Evolutionary conservation across 2,113 vertebrate genomes (phyloP).

Genomic region (Rhineura floridana): DNA sequence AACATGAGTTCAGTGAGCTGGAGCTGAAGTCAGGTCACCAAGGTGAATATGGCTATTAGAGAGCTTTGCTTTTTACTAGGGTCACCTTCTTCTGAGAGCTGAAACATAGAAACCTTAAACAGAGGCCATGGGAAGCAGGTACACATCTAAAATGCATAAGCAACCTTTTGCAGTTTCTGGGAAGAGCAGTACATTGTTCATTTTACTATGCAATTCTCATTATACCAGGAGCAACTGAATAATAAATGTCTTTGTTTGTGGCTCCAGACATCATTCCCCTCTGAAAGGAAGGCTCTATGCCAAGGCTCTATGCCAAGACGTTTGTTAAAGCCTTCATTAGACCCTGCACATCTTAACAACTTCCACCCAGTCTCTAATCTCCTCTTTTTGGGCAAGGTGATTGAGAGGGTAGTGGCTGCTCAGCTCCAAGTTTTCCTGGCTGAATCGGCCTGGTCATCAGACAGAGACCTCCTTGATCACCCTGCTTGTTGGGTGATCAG

Average conservation of each 20-base stretch:
- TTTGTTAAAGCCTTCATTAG: too few relatives aligned
- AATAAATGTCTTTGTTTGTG: not conserved
- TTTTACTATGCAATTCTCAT: not conserved
- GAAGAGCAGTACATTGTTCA: rapidly evolving
- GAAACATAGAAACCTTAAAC: not conserved
- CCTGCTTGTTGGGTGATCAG: too few relatives aligned
- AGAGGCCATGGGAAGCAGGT: not conserved
- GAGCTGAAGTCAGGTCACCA: not conserved
- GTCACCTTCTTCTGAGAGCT: not conserved
- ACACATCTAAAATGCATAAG: not conserved
- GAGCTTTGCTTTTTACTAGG: not conserved
- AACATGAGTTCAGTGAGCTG: not conserved
- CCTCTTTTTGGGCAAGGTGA: too few relatives aligned
- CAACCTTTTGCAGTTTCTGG: not conserved
- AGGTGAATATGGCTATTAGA: not conserved
- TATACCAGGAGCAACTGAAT: not conserved
- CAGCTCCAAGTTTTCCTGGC: too few relatives aligned
- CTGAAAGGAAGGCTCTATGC: too few relatives aligned
- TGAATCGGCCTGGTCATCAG: too few relatives aligned
- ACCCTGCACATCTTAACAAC: too few relatives aligned
- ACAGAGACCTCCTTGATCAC: too few relatives aligned
- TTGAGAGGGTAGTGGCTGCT: too few relatives aligned
- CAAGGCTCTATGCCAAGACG: too few relatives aligned
- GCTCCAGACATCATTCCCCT: not conserved
- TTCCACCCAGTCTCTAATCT: too few relatives aligned